phyloP scores from a whole-genome alignment of 2,113 vertebrate species.

The Phodopus roborovskii region DNA sequence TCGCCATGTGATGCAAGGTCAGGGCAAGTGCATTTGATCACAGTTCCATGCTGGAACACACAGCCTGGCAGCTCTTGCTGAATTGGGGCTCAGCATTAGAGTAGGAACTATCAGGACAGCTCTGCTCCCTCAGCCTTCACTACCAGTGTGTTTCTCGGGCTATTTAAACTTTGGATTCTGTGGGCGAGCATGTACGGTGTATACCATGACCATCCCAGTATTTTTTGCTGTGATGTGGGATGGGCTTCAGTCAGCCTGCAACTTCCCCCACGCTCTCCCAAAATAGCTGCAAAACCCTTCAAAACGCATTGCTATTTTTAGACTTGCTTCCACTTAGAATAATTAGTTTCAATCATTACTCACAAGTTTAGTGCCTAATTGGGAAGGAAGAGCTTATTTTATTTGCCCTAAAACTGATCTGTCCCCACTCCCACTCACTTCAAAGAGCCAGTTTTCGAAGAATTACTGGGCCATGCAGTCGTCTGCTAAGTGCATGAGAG shows the following conservation, averaged over 20 bases:
- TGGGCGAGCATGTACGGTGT: rapidly evolving
- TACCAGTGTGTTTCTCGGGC: rapidly evolving
- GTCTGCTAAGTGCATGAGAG: too few relatives aligned
- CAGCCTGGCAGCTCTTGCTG: neutral
- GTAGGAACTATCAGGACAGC: neutral
- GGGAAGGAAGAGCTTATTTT: conserved; percentile 67
- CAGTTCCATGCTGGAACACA: neutral
- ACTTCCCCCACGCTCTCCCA: neutral
- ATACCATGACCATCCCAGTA: rapidly evolving
- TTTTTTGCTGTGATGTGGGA: neutral
- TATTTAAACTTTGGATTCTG: rapidly evolving
- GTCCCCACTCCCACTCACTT: neutral
- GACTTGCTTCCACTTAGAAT: conserved; percentile 60
- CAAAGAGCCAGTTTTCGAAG: neutral
- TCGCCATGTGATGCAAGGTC: neutral
- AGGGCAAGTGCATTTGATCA: neutral
- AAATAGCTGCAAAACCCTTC: conserved; percentile 55
- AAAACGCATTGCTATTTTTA: conserved; percentile 58
- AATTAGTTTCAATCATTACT: conserved; percentile 73
- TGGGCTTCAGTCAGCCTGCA: neutral
- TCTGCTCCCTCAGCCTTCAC: rapidly evolving
- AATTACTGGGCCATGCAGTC: neutral
- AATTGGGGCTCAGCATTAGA: neutral
- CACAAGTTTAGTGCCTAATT: conserved; percentile 57
- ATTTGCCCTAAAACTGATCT: conserved; percentile 62